phyloP scores from a whole-genome alignment of 2,888 invertebrate genomes.

The Escarpia spicata region DNA sequence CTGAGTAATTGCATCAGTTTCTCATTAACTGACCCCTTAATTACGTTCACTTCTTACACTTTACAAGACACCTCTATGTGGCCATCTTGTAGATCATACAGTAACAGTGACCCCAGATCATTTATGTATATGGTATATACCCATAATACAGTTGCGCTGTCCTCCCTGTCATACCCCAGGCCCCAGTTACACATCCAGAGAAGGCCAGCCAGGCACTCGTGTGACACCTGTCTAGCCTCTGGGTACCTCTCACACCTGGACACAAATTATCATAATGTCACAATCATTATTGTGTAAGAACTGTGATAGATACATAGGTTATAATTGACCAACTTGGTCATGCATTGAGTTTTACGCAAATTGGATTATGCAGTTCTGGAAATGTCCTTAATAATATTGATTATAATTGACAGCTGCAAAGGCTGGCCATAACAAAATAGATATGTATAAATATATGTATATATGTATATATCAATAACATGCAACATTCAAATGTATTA shows the following conservation, averaged over 20 bases:
- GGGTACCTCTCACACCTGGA: background rate
- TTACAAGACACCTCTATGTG: too few species aligned
- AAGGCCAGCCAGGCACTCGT: background rate
- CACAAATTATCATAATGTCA: background rate
- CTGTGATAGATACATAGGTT: background rate
- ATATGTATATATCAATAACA: too few species aligned
- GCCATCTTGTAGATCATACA: too few species aligned
- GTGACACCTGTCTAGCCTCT: background rate
- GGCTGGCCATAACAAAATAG: too few species aligned
- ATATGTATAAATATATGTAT: too few species aligned
- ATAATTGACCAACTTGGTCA: background rate
- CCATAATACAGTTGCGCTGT: background rate
- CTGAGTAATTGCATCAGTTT: too few species aligned
- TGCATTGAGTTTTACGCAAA: background rate
- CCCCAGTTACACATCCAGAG: background rate
- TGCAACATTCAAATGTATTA: too few species aligned
- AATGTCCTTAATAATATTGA: background rate
- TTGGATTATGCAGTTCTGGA: background rate
- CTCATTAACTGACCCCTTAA: too few species aligned
- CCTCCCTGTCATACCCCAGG: background rate
- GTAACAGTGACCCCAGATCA: too few species aligned
- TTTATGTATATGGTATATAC: too few species aligned
- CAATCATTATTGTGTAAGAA: background rate
- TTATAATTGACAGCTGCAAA: background rate
- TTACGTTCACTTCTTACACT: too few species aligned